Evolutionary conservation across 2,797 vertebrate species (phyloP), one percentile per base, ranked within the genome.

Genomic region (Cetoscarus ocellatus): DNA sequence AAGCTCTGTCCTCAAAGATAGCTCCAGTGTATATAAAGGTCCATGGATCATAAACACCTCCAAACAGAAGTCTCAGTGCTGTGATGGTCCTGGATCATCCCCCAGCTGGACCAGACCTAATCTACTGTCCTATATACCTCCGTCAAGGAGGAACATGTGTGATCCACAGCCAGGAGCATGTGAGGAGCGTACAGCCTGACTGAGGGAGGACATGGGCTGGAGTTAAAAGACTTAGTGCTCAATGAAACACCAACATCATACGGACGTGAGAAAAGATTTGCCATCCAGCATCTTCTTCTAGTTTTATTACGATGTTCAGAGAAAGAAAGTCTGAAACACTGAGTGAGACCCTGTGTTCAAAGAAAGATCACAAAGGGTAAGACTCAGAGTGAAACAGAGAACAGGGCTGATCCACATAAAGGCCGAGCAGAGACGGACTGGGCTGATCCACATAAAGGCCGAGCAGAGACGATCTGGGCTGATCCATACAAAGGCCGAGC

Each of bases 11-110:
- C 85, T 85, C 59, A 81, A 80, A 82, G 64, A 66, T 70, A 7
- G 15, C 11, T 38, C 12, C 6, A 15, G 49, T 68, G 67, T 84
- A 86, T 85, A 80, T 82, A 87, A 82, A 86, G 80, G 81, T 55
- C 77, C 50, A 72, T 73, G 63, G 35, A 82, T 80, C 77, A 87
- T 88, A 90, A 92, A 89, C 88, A 84, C 73, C 63, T 48, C 45
- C 70, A 79, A 86, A 72, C 83, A 60, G 61, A 70, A 70, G 65
- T 52, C 59, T 45, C 57, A 61, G 61, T 19, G 19, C 67, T 56
- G 47, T 17, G 58, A 62, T 65, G 13, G 3, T 40, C 51, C 52
- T 55, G 10, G 77, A 80, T 83, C 63, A 67, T 78, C 77, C 69
- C 57, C 49, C 64, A 74, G 64, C 73, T 48, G 42, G 56, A 53